Base-by-base conservation (phyloP, 2,888 invertebrate genomes). In the Itoplectis maculator region DNA sequence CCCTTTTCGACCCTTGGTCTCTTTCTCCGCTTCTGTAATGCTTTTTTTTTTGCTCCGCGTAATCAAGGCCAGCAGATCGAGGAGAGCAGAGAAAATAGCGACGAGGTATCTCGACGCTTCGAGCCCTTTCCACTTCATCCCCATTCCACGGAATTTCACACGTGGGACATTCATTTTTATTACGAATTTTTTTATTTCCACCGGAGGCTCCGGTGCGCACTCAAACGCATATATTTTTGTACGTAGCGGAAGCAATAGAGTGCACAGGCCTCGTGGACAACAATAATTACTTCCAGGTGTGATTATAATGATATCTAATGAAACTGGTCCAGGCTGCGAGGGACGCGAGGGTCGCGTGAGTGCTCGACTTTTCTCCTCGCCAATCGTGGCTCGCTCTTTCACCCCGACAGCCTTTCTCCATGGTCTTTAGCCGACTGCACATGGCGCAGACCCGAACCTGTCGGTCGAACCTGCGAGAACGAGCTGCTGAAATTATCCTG, bases 231-330 rank as follows among this genome's bases (percentile, higher is more conserved):
- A 29, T 29, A 29, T 29, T 35, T 23, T 56, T 18, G 70, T 20
- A 45, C 29, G 56, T 11, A 23, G n/a, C n/a, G n/a, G n/a, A 70
- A 59, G 42, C 45, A 11, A 23, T 54, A 66, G 9, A 23, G 63
- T 11, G 45, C 13, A 1, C 23, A 3, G 29, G 5, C 11, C 54
- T 66, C 84, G 74, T 74, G 85, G 88, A 88, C 88, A 88, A 86
- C 86, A 87, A 88, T 89, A 90, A 90, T 90, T 90, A 89, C 86
- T 89, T 88, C 84, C 82, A 70, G 59, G 86, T 76, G 87, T 87
- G 87, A 90, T 88, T 89, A 86, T 88, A 89, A 90, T 88, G 88
- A 88, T 87, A 88, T 88, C 88, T 88, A 90, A 89, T 87, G 87
- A 89, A 90, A 90, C 86, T 85, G 73, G 84, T 74, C 79, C 81